Percentiles rank a stretch among this genome's conserved stretches.
Conservation (phyloP, 1,140 invertebrate genomes). For the Pseudomyrmex dendroicus region DNA sequence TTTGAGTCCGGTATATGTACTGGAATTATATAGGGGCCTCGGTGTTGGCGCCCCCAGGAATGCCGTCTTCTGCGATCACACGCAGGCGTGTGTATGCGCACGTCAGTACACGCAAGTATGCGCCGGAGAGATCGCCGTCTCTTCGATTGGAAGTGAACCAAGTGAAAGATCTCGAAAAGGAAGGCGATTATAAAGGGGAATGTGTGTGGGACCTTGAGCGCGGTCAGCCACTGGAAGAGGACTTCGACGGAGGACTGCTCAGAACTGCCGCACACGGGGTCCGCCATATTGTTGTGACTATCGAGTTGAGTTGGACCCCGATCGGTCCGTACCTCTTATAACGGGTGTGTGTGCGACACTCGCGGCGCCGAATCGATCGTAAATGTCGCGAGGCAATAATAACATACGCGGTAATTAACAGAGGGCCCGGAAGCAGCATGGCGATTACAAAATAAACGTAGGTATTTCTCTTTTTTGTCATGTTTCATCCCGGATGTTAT, state of each 20-base stretch:
- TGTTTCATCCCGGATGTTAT: neutral
- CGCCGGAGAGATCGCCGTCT: slow-evolving; percentile 67
- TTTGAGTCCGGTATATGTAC: slow-evolving; percentile 30
- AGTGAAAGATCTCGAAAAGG: slow-evolving; percentile 81
- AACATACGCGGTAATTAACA: slow-evolving; percentile 19
- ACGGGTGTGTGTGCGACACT: slow-evolving; percentile 8
- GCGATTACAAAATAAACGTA: neutral
- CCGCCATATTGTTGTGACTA: slow-evolving; percentile 78
- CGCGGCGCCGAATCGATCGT: slow-evolving; percentile 27
- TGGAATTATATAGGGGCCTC: neutral
- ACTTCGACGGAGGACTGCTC: slow-evolving; percentile 43
- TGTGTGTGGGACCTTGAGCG: slow-evolving; percentile 79
- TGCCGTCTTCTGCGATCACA: slow-evolving; percentile 71
- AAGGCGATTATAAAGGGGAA: slow-evolving; percentile 77
- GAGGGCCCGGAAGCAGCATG: neutral
- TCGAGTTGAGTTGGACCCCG: slow-evolving; percentile 53
- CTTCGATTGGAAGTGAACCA: slow-evolving; percentile 79
- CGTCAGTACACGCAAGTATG: slow-evolving; percentile 42
- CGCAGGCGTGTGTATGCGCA: slow-evolving; percentile 19
- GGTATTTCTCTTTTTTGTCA: too few relatives aligned
- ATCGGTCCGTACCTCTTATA: slow-evolving; percentile 52
- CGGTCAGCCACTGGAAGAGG: slow-evolving; percentile 80
- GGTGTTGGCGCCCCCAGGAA: slow-evolving; percentile 66
- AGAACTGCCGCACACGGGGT: slow-evolving; percentile 42
- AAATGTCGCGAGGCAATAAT: slow-evolving; percentile 22